Percentiles rank a stretch among this genome's conserved stretches.
These are phyloP conservation scores for Muscicapa adusta DNA, from an alignment of 2,113 vertebrate genomes.

Conservation along the genomic window DNA sequence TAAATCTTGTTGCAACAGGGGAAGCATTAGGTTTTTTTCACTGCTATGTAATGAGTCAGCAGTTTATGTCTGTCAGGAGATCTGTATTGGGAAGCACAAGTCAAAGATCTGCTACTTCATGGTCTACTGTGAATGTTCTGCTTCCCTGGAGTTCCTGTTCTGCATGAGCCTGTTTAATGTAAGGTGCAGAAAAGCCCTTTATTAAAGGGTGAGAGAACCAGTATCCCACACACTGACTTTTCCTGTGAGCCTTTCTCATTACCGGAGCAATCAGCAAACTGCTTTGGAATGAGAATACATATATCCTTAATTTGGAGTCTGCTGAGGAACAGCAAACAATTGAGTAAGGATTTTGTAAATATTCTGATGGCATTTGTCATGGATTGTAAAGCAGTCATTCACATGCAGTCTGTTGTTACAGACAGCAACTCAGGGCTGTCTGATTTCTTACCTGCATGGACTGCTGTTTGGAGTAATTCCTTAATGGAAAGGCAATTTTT, in stretches of 20 bases:
- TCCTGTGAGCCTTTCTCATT: background rate
- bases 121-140: background rate
- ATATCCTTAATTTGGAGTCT: background rate
- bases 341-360: background rate
- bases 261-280: background rate
- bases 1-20: background rate
- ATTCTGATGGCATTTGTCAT: background rate
- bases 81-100: background rate
- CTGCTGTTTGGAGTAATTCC: background rate
- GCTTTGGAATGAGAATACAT: background rate
- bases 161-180: background rate
- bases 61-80: background rate
- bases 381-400: background rate
- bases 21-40: background rate
- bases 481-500: background rate
- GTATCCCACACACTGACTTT: background rate
- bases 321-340: background rate
- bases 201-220: background rate
- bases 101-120: rapidly evolving
- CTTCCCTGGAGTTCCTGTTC: background rate
- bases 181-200: background rate
- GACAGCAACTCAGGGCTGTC: background rate
- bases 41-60: background rate
- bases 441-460: background rate
- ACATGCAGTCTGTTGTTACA: background rate